Base-by-base conservation (phyloP, 2,797 vertebrate species). In the Crocidura indochinensis region DNA sequence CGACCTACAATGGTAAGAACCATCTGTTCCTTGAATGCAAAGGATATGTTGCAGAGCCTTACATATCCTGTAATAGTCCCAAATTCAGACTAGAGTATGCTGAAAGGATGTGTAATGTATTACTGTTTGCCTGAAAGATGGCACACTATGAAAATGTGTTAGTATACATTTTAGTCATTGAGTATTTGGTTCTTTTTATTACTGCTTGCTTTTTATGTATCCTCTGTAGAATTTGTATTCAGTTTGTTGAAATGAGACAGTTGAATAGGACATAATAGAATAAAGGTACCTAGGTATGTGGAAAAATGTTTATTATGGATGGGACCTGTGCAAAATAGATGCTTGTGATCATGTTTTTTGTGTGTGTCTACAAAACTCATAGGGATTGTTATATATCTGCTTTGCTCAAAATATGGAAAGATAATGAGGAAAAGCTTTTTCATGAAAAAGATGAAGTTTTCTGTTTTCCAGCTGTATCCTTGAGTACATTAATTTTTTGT, bases 1-100 rank as follows among this genome's bases (percentile, higher is more conserved):
- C 98, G 6, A 99, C 99, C 0, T 99, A 99, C 96, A 99, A 99
- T 26, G 99, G 99, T 99, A 95, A 96, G 75, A 87, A 72, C 76
- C 46, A 84, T 29, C 47, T 64, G 14, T 83, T 90, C 72, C 38
- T 91, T 92, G n/a, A 49, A 19, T 91, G 3, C 8, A 72, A 80
- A 93, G n/a, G 10, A 94, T 47, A 87, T 47, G 26, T 89, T 82
- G 82, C 10, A 91, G 56, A 68, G 90, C 26, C n/a, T 85, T 87
- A 64, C 29, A 74, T 86, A 75, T 65, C 26, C 14, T 14, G 80
- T 74, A 69, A 27, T 91, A 15, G 64, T 62, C 51, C 12, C 87
- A 80, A 91, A 87, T 86, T 91, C 64, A 92, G 53, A 94, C 9
- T 75, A 71, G 49, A 67, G 83, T 74, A 47, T 12, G 76, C 22